Conservation (phyloP, 2,113 vertebrate genomes). For the Scalopus aquaticus region DNA sequence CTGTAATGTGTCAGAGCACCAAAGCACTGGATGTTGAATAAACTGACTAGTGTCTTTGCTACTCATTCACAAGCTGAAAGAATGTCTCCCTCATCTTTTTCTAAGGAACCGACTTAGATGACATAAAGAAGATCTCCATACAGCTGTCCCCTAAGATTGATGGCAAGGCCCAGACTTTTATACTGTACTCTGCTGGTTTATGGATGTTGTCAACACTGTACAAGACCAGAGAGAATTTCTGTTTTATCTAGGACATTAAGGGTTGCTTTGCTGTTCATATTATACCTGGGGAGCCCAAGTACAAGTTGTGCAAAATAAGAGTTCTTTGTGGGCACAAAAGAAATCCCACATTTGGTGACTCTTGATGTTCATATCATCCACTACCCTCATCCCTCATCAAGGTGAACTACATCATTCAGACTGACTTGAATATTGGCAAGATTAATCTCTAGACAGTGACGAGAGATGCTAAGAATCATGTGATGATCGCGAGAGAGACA, state of each 20-base stretch:
- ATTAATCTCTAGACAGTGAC: slow-evolving; percentile 96
- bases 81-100: slow-evolving; percentile 96
- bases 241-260: slow-evolving; percentile 94
- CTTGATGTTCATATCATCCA: slow-evolving; percentile 94
- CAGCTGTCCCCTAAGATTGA: slow-evolving; percentile 96
- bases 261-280: slow-evolving; percentile 95
- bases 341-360: slow-evolving; percentile 95
- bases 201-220: slow-evolving; percentile 96
- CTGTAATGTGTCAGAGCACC: slow-evolving; percentile 90
- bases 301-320: slow-evolving; percentile 97
- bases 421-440: slow-evolving; percentile 94
- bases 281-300: slow-evolving; percentile 94
- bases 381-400: slow-evolving; percentile 92
- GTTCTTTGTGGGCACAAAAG: slow-evolving; percentile 93
- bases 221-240: slow-evolving; percentile 94
- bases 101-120: slow-evolving; percentile 96
- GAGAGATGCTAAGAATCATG: slow-evolving; percentile 94
- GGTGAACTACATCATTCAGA: slow-evolving; percentile 82
- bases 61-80: slow-evolving; percentile 95
- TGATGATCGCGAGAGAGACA: slow-evolving; percentile 96
- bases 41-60: slow-evolving; percentile 93
- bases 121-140: slow-evolving; percentile 97
- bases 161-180: slow-evolving; percentile 94
- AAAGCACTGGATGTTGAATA: slow-evolving; percentile 93
- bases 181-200: slow-evolving; percentile 94